These are phyloP conservation scores for Yponomeuta evonymella DNA, from an alignment of 2,888 invertebrate species.

Conservation along the genomic window DNA sequence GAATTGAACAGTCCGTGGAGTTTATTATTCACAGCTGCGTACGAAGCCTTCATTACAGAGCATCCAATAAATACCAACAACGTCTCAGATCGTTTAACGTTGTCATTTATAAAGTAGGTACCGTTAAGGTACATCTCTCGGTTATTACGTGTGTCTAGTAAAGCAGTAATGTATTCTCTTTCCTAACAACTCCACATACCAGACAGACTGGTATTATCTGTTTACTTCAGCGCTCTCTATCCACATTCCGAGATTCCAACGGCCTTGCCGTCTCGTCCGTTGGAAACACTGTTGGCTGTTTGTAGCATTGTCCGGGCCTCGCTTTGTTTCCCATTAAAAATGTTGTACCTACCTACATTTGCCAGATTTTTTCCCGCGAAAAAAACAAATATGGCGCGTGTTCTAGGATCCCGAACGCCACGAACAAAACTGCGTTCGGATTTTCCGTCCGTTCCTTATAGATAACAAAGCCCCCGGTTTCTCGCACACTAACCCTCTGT, in stretches of 20 bases:
- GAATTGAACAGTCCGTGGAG: no score
- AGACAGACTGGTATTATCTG: slow-evolving; percentile 4
- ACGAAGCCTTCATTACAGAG: no score
- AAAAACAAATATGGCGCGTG: background rate
- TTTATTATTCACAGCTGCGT: no score
- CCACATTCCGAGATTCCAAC: background rate
- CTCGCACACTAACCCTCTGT: no score
- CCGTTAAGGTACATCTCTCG: background rate
- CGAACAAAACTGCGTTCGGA: no score
- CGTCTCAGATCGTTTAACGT: background rate
- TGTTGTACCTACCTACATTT: background rate
- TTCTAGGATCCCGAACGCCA: no score
- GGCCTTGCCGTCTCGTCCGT: background rate
- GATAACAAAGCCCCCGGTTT: no score
- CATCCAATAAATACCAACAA: no score
- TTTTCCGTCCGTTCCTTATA: no score
- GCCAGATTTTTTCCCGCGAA: background rate
- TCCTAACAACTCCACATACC: background rate
- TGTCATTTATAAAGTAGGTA: background rate
- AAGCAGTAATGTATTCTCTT: background rate
- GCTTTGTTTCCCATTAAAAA: background rate
- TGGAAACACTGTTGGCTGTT: background rate
- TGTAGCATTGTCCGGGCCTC: background rate
- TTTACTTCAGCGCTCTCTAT: slow-evolving; percentile 12
- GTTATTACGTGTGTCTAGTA: background rate